A percentile compares a stretch with the other conserved stretches of the same genome.
Evolutionary conservation across 2,797 vertebrate species (phyloP).

Genomic region (Nannoperca obscura): DNA sequence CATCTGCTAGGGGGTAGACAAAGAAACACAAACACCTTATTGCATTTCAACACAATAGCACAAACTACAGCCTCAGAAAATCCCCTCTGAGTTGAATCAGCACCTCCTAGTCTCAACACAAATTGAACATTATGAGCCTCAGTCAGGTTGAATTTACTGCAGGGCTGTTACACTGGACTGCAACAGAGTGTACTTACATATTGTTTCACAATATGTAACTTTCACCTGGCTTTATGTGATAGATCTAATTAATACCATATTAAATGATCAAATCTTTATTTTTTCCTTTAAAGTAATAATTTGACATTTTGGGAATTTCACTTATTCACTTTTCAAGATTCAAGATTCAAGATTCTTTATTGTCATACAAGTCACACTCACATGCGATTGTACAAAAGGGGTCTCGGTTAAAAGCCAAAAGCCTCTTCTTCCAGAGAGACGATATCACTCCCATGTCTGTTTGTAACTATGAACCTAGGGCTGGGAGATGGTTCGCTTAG

Average conservation of each 20-base stretch:
- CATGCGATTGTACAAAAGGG: no score
- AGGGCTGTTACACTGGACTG: slow-evolving; percentile 43
- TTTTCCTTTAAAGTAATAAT: neutral
- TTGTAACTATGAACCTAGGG: neutral
- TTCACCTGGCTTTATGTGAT: slow-evolving; percentile 12
- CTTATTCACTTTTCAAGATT: neutral
- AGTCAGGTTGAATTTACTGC: slow-evolving; percentile 52
- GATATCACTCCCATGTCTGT: neutral
- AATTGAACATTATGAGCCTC: slow-evolving; percentile 62
- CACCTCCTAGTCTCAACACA: slow-evolving; percentile 52
- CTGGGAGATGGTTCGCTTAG: neutral
- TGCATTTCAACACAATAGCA: slow-evolving; percentile 34
- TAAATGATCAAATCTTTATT: neutral
- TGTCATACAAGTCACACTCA: no score
- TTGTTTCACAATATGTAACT: slow-evolving; percentile 29
- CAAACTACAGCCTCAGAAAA: slow-evolving; percentile 44
- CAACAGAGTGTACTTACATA: slow-evolving; percentile 13
- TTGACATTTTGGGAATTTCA: neutral
- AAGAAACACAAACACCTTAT: slow-evolving; percentile 22
- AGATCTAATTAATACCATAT: neutral
- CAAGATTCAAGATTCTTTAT: no score
- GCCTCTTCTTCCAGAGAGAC: neutral
- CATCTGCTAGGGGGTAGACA: neutral
- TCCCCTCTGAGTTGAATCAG: slow-evolving; percentile 63
- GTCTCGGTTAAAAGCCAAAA: no score